Evolutionary conservation across 2,113 vertebrate species (phyloP), one percentile per base, ranked within the genome.

Genomic region (Trochalopteron elliotii): DNA sequence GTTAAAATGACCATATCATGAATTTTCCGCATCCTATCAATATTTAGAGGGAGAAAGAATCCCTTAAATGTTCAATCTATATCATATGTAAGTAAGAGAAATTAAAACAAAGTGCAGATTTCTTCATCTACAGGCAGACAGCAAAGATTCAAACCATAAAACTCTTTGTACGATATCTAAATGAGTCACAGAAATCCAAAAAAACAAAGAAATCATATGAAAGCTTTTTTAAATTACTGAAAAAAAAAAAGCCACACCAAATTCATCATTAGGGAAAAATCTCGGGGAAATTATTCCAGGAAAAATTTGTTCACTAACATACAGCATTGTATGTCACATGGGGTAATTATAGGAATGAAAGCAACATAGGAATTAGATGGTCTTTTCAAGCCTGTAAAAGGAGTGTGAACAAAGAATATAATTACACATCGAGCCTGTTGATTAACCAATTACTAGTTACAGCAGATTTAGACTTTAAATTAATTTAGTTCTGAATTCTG

Each of bases 371-470:
- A 98, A 98, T 98, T 98, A 98, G 96, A 97, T 96, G 92, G 96
- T 97, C 96, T 98, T 97, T 98, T 98, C 97, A 98, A 98, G 97
- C 74, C 96, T 97, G 93, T 95, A 80, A 97, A 80, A 97, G 95
- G 94, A 97, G 83, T 82, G 84, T 17, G 97, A 98, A 98, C 97
- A 98, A 98, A 97, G 97, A 98, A 97, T 97, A 97, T 98, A 98
- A 98, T 98, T 98, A 97, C 95, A 96, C 89, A 97, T 97, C 50
- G 65, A 97, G 97, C 61, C 96, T 6, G 79, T 96, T 98, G 98
- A 98, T 98, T 98, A 98, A 98, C 97, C 97, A 98, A 98, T 98
- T 98, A 97, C 97, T 98, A 98, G 97, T 98, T 98, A 98, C 98
- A 97, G 96, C 96, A 98, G 97, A 98, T 97, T 97, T 97, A 97